A percentile compares a stretch with the other conserved stretches of the same genome.
Evolutionary conservation across 2,113 vertebrate genomes (phyloP).

Genomic region (Hiodon tergisus): DNA sequence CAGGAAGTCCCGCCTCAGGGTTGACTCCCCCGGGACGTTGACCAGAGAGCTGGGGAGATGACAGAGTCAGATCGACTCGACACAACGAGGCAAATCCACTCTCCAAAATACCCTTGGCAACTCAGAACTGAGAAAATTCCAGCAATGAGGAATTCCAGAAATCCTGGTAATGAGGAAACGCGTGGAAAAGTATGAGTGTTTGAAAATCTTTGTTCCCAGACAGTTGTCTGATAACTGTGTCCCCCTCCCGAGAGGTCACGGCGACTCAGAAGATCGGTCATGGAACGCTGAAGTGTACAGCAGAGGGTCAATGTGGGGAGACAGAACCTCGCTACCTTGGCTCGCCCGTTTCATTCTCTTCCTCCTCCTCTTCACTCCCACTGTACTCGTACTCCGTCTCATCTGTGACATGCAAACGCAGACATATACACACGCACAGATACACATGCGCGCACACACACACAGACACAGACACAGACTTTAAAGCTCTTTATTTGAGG

Average conservation of each 20-base stretch:
- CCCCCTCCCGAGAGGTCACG: not conserved
- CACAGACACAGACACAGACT: not conserved
- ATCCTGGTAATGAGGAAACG: too few relatives aligned
- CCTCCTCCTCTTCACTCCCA: slow-evolving; percentile 95
- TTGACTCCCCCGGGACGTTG: slow-evolving; percentile 93
- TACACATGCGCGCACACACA: not conserved
- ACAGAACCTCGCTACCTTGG: slow-evolving; percentile 70
- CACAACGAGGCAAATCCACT: too few relatives aligned
- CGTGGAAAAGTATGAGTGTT: too few relatives aligned
- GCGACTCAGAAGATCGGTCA: too few relatives aligned
- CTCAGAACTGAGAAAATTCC: too few relatives aligned
- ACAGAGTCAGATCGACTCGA: not conserved
- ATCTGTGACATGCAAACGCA: slow-evolving; percentile 59
- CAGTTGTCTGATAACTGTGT: too few relatives aligned
- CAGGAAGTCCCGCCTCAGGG: slow-evolving; percentile 88
- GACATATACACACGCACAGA: not conserved
- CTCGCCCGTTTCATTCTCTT: slow-evolving; percentile 90
- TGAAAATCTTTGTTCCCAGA: too few relatives aligned
- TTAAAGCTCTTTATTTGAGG: too few relatives aligned
- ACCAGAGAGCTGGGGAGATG: slow-evolving; percentile 77
- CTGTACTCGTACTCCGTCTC: slow-evolving; percentile 98
- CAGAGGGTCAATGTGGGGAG: not conserved
- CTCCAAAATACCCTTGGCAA: too few relatives aligned
- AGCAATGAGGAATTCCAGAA: too few relatives aligned
- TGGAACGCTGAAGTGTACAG: not conserved